These are phyloP conservation scores for Sipha maydis DNA, from an alignment of 2,888 invertebrate species.

Conservation along the genomic window DNA sequence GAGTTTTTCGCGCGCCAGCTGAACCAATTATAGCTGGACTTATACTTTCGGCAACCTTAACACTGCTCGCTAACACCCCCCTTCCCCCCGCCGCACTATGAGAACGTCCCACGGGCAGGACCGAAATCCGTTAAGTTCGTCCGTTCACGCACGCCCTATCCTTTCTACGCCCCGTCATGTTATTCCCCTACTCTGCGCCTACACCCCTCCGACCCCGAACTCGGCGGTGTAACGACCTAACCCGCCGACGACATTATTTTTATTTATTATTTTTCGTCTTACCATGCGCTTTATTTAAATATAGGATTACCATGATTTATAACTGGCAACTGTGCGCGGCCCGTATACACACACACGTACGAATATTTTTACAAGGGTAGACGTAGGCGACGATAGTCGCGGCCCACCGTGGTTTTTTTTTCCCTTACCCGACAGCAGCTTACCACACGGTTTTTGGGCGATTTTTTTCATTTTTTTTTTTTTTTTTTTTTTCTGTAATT, in stretches of 20 bases:
- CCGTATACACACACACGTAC: background rate
- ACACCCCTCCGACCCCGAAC: background rate
- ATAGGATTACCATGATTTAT: slow-evolving; percentile 60
- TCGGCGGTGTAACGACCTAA: slow-evolving; percentile 16
- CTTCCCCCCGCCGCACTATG: background rate
- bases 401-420: slow-evolving; percentile 7
- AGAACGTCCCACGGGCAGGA: slow-evolving; percentile 31
- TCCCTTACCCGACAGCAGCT: background rate
- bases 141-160: background rate
- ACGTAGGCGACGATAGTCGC: background rate
- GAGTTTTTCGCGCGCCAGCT: slow-evolving; percentile 61
- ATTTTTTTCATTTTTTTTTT: background rate
- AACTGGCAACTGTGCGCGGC: slow-evolving; percentile 33
- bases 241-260: slow-evolving; percentile 53
- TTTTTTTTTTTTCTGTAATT: slow-evolving; percentile 5
- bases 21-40: slow-evolving; percentile 61
- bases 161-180: background rate
- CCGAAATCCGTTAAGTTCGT: slow-evolving; percentile 46
- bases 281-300: slow-evolving; percentile 51
- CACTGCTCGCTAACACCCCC: background rate
- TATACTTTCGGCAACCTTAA: slow-evolving; percentile 56
- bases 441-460: background rate
- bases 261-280: slow-evolving; percentile 60
- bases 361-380: slow-evolving; percentile 31
- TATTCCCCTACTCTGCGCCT: background rate